Percentiles rank a stretch among this genome's conserved stretches.
Evolutionary conservation across 2,888 invertebrate species (phyloP).

Genomic region (Nemapogon koenigi): DNA sequence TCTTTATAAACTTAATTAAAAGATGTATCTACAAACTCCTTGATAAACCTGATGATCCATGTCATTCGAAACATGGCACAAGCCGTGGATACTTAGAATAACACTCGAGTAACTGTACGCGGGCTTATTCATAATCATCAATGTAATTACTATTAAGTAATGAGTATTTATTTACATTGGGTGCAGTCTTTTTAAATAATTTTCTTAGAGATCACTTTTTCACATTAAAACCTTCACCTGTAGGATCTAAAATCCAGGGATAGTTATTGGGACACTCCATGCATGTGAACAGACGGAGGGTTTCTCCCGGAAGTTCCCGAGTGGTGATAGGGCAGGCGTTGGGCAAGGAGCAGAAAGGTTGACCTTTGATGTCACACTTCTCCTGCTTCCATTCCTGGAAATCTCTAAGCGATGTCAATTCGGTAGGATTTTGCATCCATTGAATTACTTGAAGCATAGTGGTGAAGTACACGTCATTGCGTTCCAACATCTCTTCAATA

Average conservation of each 20-base stretch:
- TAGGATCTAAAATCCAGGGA: conserved; percentile 93
- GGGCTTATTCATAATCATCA: no score
- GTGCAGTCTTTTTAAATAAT: conserved; percentile 58
- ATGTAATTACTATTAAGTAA: conserved; percentile 9
- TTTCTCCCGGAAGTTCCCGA: conserved; percentile 90
- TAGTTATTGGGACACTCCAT: conserved; percentile 97
- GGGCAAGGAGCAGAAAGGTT: conserved; percentile 90
- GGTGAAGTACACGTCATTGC: conserved; percentile 92
- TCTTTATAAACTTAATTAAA: conserved; percentile 15
- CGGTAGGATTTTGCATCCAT: conserved; percentile 96
- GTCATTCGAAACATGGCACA: no score
- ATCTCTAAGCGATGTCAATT: conserved; percentile 83
- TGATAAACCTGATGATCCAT: no score
- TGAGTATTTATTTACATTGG: conserved; percentile 46
- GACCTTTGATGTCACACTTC: conserved; percentile 92
- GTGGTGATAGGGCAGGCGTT: conserved; percentile 91
- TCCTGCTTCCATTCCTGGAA: conserved; percentile 94
- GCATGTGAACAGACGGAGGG: conserved; percentile 90
- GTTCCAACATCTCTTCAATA: conserved; percentile 89
- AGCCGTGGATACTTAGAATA: no score
- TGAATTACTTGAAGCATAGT: conserved; percentile 91
- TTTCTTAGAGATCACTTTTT: conserved; percentile 71
- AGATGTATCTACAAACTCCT: conserved; percentile 12
- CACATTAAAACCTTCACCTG: conserved; percentile 90
- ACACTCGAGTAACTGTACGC: no score